Base-by-base conservation (phyloP, 1,140 invertebrate genomes). In the Agrypnia vestita region DNA sequence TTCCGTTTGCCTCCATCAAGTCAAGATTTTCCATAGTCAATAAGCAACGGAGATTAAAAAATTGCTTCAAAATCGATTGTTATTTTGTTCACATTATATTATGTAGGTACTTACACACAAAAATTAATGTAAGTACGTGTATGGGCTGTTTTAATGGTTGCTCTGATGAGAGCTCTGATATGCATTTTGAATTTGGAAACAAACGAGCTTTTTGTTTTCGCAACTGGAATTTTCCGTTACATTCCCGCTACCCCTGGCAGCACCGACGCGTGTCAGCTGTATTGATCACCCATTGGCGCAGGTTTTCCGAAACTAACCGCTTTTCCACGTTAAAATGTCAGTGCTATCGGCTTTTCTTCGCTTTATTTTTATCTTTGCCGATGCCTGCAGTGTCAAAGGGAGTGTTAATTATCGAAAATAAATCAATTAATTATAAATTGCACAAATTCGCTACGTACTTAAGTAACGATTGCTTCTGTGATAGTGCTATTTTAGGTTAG, bases 281-380 rank as follows among this genome's bases (percentile, higher is more conserved):
- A 78, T 78, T 61, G 76, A 78, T 78, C 49, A 56, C 76, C 62
- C 62, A 47, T 35, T 15, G 47, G 35, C 62, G 76, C 43, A 43
- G 55, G 13, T 43, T 56, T 59, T 13, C 53, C 25, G 11, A 67
- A 15, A 3, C 21, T 43, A 62, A 17, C 47, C 25, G 44, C n/a
- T 78, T 74, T 35, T 78, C 46, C 62, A 17, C 47, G 11, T 25
- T 47, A 78, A 51, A 69, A 78, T 69, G 76, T 44, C 76, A 69
- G 76, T 69, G 13, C 8, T 49, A 64, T 76, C 56, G 59, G 56
- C 56, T 8, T 47, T 62, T 49, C 43, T 17, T 53, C 56, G 59
- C 44, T 35, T 46, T 76, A 21, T 76, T 56, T n/a, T 25, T 19
- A 25, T 17, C 15, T 21, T 8, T 49, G 13, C 21, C 46, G 15